These are phyloP conservation scores for Semotilus atromaculatus DNA, from an alignment of 2,797 vertebrate genomes.

Conservation along the genomic window DNA sequence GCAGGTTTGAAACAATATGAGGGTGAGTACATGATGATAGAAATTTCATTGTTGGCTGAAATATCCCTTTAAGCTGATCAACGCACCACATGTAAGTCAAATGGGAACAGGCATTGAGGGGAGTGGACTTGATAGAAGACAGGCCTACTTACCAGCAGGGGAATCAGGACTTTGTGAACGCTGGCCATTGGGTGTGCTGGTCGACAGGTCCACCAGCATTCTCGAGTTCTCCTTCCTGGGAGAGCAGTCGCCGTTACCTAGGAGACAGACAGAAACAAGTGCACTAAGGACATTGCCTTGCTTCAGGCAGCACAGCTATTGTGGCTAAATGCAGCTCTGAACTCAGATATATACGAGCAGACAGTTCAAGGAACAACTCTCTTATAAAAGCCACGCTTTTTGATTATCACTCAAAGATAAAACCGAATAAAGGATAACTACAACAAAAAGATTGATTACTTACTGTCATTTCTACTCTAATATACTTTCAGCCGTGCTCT, in stretches of 20 bases:
- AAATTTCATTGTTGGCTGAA: not conserved
- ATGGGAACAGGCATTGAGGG: not conserved
- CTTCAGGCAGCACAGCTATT: conserved; percentile 36
- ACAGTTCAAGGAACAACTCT: conserved; percentile 48
- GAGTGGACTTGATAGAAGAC: conserved; percentile 48
- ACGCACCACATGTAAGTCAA: not conserved
- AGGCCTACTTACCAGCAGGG: conserved; percentile 72
- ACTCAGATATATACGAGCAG: conserved; percentile 45
- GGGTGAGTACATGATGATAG: not conserved
- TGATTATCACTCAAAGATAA: conserved; percentile 5
- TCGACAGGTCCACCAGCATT: conserved; percentile 91
- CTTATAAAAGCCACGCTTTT: not conserved
- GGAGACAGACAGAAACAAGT: conserved; percentile 75
- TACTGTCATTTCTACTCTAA: not conserved
- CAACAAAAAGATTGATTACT: not conserved
- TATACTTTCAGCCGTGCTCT: not conserved
- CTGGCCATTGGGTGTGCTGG: conserved; percentile 90
- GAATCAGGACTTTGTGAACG: conserved; percentile 85
- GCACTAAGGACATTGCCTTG: conserved; percentile 58
- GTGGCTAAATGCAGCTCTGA: conserved; percentile 36
- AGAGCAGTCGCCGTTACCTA: conserved; percentile 93
- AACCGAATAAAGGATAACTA: not conserved
- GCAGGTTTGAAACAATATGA: not conserved
- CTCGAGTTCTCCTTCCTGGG: conserved; percentile 90
- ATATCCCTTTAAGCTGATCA: conserved; percentile 13